Evolutionary conservation across 2,797 vertebrate species (phyloP), one percentile per base, ranked within the genome.

Genomic region (Melanogrammus aeglefinus): DNA sequence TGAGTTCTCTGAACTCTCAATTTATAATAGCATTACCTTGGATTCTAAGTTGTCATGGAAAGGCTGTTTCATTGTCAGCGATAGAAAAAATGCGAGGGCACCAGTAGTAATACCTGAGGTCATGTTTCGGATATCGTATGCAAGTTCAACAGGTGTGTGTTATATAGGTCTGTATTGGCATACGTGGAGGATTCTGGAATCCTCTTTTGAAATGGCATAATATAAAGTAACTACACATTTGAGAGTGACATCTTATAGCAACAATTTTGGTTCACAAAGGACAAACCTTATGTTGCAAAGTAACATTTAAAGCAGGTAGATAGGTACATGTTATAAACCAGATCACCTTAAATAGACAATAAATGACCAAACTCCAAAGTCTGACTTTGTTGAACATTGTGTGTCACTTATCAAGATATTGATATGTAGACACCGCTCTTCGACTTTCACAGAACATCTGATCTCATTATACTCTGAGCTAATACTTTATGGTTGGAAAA

Each of bases 391-490:
- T 9, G n/a, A 82, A 77, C 33, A 47, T 41, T 80, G 21, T 51
- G 2, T 79, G 78, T 75, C 77, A 80, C 41, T 44, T 44, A 44
- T 44, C 41, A 44, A 44, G 41, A 44, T 51, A 2, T 79, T 76
- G 47, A 18, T 41, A 69, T 14, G 21, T 66, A 83, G 76, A 76
- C 73, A 39, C 78, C 21, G 3, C 9, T 39, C 80, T 36, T 77
- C 24, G 0, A 14, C 84, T 81, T 80, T 81, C 63, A 80, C 77
- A 81, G 73, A 24, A 69, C 63, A 69, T 69, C 57, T n/a, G 57
- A 63, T 2, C 21, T 63, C 57, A n/a, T 10, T 69, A 21, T 0
- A 10, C 63, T 27, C 9, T 27, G 24, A 69, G 63, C 24, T 27
- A 3, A 27, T 69, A 12, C 63, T 69, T 27, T 24, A 12, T 69